A percentile compares a stretch with the other conserved stretches of the same genome.
phyloP scores from a whole-genome alignment of 2,113 vertebrate species.

The Thunnus maccoyii region DNA sequence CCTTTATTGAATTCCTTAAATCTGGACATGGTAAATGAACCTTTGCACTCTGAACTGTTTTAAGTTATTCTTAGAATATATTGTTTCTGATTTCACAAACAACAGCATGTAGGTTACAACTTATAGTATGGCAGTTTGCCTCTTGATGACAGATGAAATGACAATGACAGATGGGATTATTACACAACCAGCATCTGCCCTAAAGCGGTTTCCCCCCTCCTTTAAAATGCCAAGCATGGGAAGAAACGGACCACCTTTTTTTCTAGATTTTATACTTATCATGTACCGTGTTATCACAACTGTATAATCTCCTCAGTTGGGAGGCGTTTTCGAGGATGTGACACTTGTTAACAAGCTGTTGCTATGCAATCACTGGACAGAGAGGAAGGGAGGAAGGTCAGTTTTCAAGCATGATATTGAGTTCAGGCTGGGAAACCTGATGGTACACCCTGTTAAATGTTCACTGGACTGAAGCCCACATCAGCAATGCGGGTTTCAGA shows the following conservation, averaged over 20 bases:
- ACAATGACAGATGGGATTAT: conserved; percentile 67
- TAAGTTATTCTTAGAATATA: not conserved
- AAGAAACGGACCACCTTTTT: not conserved
- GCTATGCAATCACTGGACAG: conserved; percentile 36
- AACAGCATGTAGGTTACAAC: not conserved
- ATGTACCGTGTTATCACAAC: conserved; percentile 8
- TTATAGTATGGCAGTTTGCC: not conserved
- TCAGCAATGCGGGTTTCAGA: conserved; percentile 82
- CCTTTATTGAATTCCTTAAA: not conserved
- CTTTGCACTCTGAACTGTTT: not conserved
- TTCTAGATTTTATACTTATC: conserved; percentile 14
- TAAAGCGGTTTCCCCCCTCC: conserved; percentile 8
- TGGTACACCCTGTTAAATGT: conserved; percentile 71
- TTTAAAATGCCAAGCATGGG: conserved; percentile 26
- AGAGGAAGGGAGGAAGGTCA: not conserved
- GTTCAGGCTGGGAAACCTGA: conserved; percentile 54
- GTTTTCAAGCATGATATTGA: conserved; percentile 20
- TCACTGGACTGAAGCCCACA: conserved; percentile 76
- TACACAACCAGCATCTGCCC: conserved; percentile 67
- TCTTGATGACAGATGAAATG: conserved; percentile 37
- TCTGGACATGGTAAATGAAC: not conserved
- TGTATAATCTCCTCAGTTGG: conserved; percentile 6
- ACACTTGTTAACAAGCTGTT: conserved; percentile 72
- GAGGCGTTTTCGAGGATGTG: conserved; percentile 18
- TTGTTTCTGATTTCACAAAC: not conserved